phyloP scores from a whole-genome alignment of 2,113 vertebrate species.

The Bagarius yarrelli region DNA sequence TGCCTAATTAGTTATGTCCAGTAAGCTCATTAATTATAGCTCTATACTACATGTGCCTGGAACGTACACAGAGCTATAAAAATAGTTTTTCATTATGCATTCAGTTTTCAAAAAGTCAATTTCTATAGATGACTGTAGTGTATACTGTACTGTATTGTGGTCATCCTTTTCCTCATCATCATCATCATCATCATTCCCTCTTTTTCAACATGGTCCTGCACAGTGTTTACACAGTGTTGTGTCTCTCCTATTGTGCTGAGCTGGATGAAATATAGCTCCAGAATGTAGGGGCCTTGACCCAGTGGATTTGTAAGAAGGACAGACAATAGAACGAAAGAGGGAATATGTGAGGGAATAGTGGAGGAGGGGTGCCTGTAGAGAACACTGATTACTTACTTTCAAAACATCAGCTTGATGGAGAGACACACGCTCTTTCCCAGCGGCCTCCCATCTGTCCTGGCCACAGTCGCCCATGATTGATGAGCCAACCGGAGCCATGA shows the following conservation, averaged over 20 bases:
- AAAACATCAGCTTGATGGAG: conserved; percentile 64
- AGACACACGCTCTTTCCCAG: conserved; percentile 53
- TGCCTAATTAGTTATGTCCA: not conserved
- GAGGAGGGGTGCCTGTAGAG: conserved; percentile 53
- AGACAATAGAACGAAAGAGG: conserved; percentile 6
- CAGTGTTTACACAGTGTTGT: conserved; percentile 7
- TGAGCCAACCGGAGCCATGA: conserved; percentile 47
- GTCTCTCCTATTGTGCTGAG: conserved; percentile 7
- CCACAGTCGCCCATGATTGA: conserved; percentile 51
- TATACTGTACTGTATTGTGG: not conserved
- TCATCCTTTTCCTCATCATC: not conserved
- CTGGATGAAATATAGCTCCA: conserved; percentile 45
- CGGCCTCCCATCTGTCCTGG: conserved; percentile 56
- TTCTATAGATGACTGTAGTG: not conserved
- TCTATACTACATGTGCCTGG: not conserved
- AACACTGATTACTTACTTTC: conserved; percentile 65
- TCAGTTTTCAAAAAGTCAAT: not conserved
- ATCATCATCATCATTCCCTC: not conserved
- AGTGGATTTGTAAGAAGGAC: not conserved
- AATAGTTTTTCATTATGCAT: not conserved
- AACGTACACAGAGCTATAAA: not conserved
- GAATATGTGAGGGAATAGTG: not conserved
- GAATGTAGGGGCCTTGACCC: conserved; percentile 43
- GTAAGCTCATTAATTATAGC: conserved; percentile 17
- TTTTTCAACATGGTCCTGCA: not conserved